Percentiles rank a stretch among this genome's conserved stretches.
These are phyloP conservation scores for Athalia rosae DNA, from an alignment of 2,888 invertebrate species.

Conservation along the genomic window DNA sequence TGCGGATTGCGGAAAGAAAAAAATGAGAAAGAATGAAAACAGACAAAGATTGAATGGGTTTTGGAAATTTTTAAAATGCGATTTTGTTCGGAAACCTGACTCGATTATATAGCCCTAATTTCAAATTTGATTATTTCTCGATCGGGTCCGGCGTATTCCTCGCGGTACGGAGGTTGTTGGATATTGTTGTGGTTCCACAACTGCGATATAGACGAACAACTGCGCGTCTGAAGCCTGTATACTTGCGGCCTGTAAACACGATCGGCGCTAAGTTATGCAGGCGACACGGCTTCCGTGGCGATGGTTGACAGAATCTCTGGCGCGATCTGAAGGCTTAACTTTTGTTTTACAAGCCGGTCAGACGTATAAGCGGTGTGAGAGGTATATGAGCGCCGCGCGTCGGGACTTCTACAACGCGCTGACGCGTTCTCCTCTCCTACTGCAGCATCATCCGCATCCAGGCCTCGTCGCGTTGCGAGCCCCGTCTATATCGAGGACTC, in stretches of 20 bases:
- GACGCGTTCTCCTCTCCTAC: not conserved
- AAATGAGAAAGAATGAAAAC: too few relatives aligned
- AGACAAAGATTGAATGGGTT: too few relatives aligned
- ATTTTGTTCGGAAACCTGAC: too few relatives aligned
- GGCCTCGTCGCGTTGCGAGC: constrained; percentile 26
- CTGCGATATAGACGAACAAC: constrained; percentile 21
- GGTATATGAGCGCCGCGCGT: constrained; percentile 26
- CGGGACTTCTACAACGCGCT: not conserved
- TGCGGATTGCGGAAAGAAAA: too few relatives aligned
- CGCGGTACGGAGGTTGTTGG: too few relatives aligned
- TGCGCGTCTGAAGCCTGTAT: constrained; percentile 27
- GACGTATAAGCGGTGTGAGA: constrained; percentile 46
- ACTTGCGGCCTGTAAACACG: constrained; percentile 41
- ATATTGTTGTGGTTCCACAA: too few relatives aligned
- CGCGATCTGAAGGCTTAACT: constrained; percentile 58
- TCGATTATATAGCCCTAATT: too few relatives aligned
- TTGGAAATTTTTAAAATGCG: too few relatives aligned
- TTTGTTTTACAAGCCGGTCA: constrained; percentile 54
- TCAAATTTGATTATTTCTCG: too few relatives aligned
- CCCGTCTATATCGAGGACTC: constrained; percentile 60
- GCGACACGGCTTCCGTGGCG: constrained; percentile 62
- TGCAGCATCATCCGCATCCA: constrained; percentile 39
- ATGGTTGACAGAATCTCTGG: constrained; percentile 62
- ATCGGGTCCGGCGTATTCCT: too few relatives aligned
- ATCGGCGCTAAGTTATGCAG: constrained; percentile 48